Evolutionary conservation across 2,888 invertebrate genomes (phyloP).

Genomic region (Tiliacea aurago): DNA sequence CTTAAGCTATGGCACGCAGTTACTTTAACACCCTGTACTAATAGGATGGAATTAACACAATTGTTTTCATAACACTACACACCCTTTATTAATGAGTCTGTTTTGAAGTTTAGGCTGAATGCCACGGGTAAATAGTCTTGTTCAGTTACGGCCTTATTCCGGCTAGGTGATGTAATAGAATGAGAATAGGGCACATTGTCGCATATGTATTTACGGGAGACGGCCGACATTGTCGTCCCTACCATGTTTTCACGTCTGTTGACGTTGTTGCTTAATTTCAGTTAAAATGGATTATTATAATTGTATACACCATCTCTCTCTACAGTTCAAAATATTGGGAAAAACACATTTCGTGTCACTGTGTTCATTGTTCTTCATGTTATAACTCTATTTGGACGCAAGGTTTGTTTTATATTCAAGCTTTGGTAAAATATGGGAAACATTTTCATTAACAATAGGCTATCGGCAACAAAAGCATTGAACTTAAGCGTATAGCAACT

Average conservation of each 20-base stretch:
- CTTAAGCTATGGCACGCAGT: no score
- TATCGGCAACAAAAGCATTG: slow-evolving; percentile 49
- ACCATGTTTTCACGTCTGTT: slow-evolving; percentile 26
- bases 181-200: slow-evolving; percentile 35
- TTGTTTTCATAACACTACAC: slow-evolving; percentile 30
- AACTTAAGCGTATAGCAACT: slow-evolving; percentile 28
- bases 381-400: slow-evolving; percentile 22
- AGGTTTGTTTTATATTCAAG: slow-evolving; percentile 37
- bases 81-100: slow-evolving; percentile 22
- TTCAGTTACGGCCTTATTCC: slow-evolving; percentile 35
- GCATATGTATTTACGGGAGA: slow-evolving; percentile 41
- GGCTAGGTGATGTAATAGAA: slow-evolving; percentile 23
- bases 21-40: no score
- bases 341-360: slow-evolving; percentile 14
- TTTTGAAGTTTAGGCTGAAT: slow-evolving; percentile 27
- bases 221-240: slow-evolving; percentile 11
- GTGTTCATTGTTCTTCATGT: slow-evolving; percentile 4
- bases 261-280: slow-evolving; percentile 32
- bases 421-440: slow-evolving; percentile 33
- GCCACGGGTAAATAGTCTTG: slow-evolving; percentile 40
- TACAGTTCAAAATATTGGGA: slow-evolving; percentile 6
- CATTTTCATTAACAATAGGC: slow-evolving; percentile 41
- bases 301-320: no score
- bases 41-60: slow-evolving; percentile 33
- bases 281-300: slow-evolving; percentile 6